phyloP scores from a whole-genome alignment of 2,888 invertebrate species.

The Alcis repandata region DNA sequence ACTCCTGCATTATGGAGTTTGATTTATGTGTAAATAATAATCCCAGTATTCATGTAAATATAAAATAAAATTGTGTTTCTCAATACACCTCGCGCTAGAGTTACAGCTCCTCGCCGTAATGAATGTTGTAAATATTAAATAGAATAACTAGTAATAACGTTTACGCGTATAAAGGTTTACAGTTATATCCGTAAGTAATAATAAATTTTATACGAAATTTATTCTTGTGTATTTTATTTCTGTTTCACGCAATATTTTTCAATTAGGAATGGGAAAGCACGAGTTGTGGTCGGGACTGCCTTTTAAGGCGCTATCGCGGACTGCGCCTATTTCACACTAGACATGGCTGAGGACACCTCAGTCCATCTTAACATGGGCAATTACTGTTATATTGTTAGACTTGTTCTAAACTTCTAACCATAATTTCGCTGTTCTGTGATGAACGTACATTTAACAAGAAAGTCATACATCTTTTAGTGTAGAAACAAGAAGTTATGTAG shows the following conservation, averaged over 20 bases:
- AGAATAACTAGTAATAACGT: slow-evolving; percentile 33
- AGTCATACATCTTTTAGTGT: no score
- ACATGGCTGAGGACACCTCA: no score
- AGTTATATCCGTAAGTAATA: slow-evolving; percentile 42
- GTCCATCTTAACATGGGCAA: no score
- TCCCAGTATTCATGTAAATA: slow-evolving; percentile 38
- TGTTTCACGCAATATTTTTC: slow-evolving; percentile 23
- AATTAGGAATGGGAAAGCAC: slow-evolving; percentile 25
- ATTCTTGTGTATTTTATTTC: slow-evolving; percentile 19
- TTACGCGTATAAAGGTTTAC: slow-evolving; percentile 41
- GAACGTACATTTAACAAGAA: no score
- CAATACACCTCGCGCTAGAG: slow-evolving; percentile 71
- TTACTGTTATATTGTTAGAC: no score
- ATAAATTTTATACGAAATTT: slow-evolving; percentile 38
- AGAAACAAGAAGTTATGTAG: no score
- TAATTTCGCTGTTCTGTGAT: no score
- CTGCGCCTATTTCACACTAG: slow-evolving; percentile 38
- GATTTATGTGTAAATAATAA: slow-evolving; percentile 48
- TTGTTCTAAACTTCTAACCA: no score
- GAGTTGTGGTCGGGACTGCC: slow-evolving; percentile 30
- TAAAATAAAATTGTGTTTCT: slow-evolving; percentile 45
- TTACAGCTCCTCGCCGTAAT: slow-evolving; percentile 48
- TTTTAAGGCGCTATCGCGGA: slow-evolving; percentile 43
- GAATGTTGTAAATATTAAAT: slow-evolving; percentile 65
- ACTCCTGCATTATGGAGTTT: slow-evolving; percentile 17